Percentiles rank a stretch among this genome's conserved stretches.
These are phyloP conservation scores for Lepidocyrtoides sp. DNA, from an alignment of 2,888 invertebrate species.

Conservation along the genomic window DNA sequence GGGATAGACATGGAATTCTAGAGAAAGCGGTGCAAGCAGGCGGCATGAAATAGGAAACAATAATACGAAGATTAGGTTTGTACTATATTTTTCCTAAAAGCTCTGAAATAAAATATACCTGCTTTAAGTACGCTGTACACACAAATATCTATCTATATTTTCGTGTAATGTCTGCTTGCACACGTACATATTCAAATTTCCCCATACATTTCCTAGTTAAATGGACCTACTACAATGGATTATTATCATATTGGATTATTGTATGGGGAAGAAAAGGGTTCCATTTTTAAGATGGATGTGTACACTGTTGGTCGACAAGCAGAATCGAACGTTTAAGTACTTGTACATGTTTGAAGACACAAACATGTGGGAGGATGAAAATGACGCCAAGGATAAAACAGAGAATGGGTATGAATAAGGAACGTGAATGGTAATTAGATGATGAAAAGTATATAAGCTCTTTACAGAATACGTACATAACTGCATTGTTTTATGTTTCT, in stretches of 20 bases:
- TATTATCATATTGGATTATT: too few species aligned
- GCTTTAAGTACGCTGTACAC: too few species aligned
- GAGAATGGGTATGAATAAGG: conserved; percentile 71
- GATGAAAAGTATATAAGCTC: conserved; percentile 61
- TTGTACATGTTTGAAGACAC: conserved; percentile 13
- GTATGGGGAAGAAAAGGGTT: background rate
- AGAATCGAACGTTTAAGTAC: background rate
- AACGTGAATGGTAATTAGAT: conserved; percentile 76
- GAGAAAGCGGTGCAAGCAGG: background rate
- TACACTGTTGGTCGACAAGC: background rate
- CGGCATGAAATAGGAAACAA: conserved; percentile 57
- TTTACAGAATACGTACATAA: conserved; percentile 47
- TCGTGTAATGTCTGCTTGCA: background rate
- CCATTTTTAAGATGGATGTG: background rate
- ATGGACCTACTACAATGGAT: background rate
- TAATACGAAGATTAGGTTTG: conserved; percentile 44
- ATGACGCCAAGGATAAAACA: conserved; percentile 67
- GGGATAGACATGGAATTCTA: background rate
- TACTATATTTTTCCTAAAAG: background rate
- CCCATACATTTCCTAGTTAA: background rate
- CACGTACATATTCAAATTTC: background rate
- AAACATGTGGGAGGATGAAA: conserved; percentile 48
- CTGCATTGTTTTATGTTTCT: background rate
- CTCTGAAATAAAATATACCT: background rate
- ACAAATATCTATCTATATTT: too few species aligned